Base-by-base conservation (phyloP, 2,797 vertebrate species). In the Danio tinwini region DNA sequence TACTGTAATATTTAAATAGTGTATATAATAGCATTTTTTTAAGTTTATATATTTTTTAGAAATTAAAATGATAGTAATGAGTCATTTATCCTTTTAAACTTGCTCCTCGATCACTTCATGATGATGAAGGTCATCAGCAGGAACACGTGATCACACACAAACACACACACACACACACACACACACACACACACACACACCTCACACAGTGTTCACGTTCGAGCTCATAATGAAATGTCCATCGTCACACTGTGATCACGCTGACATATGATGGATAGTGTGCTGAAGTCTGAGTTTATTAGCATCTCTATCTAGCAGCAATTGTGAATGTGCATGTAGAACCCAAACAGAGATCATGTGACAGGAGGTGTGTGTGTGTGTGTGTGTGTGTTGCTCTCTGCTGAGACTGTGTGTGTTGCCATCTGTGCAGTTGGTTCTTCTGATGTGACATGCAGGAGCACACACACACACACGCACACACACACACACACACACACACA, bases 401-500 rank as follows among this genome's bases (percentile, higher is more conserved):
- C 58, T 74, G 58, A 50, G 72, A 50, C 72, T 74, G 56, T 44
- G 55, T 73, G 52, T 74, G 40, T 67, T 76, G 50, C 73, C 73
- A 75, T 75, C 73, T 63, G 73, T 63, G 59, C 59, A 21, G 47
- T 64, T 63, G 71, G n/a, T 71, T 47, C 13, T 40, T 74, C 40
- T 74, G 42, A 59, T n/a, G 65, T 14, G 14, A 44, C 56, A 76
- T 19, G 17, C 64, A 62, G 55, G 21, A 10, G 62, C 53, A 56
- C 63, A 77, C 62, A 44, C 62, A 29, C n/a, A n/a, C n/a, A n/a
- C n/a, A n/a, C n/a, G n/a, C n/a, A n/a, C n/a, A n/a, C n/a, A n/a
- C n/a, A n/a, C 50, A 74, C 59, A 72, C 58, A 71, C 58, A 79
- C 47, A 72, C 55, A 71, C 45, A 76, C 64, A 19, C 47, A 49